Percentiles rank a stretch among this genome's conserved stretches.
Conservation (phyloP, 2,888 invertebrate species). For the Octonoba sinensis region DNA sequence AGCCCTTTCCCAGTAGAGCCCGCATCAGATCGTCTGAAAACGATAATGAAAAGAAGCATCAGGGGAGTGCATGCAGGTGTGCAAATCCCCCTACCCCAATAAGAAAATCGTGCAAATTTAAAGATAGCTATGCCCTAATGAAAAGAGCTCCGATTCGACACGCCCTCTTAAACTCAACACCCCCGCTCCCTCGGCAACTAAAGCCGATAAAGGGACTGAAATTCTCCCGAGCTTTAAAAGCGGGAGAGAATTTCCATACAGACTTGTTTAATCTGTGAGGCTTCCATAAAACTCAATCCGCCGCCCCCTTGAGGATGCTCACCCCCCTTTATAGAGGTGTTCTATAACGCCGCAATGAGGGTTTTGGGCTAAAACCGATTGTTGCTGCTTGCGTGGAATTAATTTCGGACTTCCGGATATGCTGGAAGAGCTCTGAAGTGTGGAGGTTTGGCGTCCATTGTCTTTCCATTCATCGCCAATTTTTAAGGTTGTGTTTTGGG, state of each 20-base stretch:
- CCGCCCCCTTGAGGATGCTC: conserved; percentile 4
- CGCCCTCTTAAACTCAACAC: conserved; percentile 51
- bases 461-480: too few species aligned
- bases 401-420: conserved; percentile 1
- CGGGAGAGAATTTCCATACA: conserved; percentile 32
- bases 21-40: conserved; percentile 10
- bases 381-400: conserved; percentile 28
- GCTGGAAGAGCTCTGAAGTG: too few species aligned
- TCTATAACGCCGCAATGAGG: conserved; percentile 7
- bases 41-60: conserved; percentile 42
- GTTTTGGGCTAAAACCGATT: conserved; percentile 31
- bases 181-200: conserved; percentile 1
- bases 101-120: conserved; percentile 61
- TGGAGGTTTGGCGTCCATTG: too few species aligned
- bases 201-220: conserved; percentile 53
- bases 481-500: too few species aligned
- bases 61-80: conserved; percentile 44
- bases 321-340: conserved; percentile 1
- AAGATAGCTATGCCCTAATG: conserved; percentile 53
- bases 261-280: conserved; percentile 42
- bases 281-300: conserved; percentile 27
- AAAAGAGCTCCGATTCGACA: conserved; percentile 49
- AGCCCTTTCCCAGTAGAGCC: conserved; percentile 4
- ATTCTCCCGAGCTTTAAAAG: conserved; percentile 40
- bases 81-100: conserved; percentile 41